Base-by-base conservation (phyloP, 2,888 invertebrate species). In the Sphaerophoria taeniata region DNA sequence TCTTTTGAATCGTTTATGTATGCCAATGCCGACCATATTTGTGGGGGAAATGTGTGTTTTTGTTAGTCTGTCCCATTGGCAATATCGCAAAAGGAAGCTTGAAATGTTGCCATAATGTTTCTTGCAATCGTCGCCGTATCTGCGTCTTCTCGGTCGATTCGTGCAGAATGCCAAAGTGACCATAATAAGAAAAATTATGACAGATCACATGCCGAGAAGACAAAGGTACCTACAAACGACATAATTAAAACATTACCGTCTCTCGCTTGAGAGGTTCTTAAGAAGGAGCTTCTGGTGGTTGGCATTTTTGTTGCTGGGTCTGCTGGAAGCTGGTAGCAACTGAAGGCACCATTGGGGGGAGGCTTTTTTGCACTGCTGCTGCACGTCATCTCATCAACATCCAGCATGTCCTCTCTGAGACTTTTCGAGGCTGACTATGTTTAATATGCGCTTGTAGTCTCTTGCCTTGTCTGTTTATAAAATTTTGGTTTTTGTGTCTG, bases 151-250 rank as follows among this genome's bases (percentile, higher is more conserved):
- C 24, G 24, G 36, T 49, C 51, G 71, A 14, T 4, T 56, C 65
- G 49, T 72, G 69, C 71, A 76, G 81, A 85, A 85, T 85, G 63
- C 81, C 85, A 81, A 80, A 82, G 82, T 78, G 77, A 72, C 87
- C 87, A 87, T 87, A 87, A 88, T 73, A 87, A 88, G 87, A 87
- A 87, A 88, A 87, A 87, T 88, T 88, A 88, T 88, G 88, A 88
- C 88, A 88, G 88, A 88, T 88, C 88, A 88, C 88, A 88, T 88
- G 88, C 88, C 87, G 88, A 82, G 88, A 87, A 80, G 87, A 87
- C 87, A 87, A 84, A 87, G 83, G 83, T 83, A 87, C 74, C 77
- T 70, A 88, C 87, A 87, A 80, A 87, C 88, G 88, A 87, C 80
- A 88, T 88, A 88, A 88, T 88, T 88, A 88, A 88, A 88, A 88